These are phyloP conservation scores for Magallana gigas DNA, from an alignment of 1,140 invertebrate genomes.

Conservation along the genomic window DNA sequence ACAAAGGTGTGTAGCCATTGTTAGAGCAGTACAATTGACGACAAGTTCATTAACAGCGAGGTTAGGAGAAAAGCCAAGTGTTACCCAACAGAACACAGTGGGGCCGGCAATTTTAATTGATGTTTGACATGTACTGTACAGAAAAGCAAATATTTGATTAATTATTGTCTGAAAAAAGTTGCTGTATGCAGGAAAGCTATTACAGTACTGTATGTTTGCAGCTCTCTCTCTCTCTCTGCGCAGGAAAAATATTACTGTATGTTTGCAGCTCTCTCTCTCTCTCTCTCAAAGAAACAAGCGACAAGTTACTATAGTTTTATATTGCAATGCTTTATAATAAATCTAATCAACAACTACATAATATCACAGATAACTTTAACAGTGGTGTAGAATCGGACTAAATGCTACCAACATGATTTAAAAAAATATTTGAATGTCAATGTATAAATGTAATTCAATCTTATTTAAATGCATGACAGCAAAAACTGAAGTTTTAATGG, in stretches of 20 bases:
- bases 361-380: constrained; percentile 12
- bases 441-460: too few species aligned
- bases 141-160: too few species aligned
- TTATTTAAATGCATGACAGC: not conserved
- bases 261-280: not conserved
- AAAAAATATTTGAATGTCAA: not conserved
- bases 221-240: not conserved
- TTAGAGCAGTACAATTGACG: not conserved
- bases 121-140: too few species aligned
- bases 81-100: too few species aligned
- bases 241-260: too few species aligned
- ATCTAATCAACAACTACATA: constrained; percentile 14
- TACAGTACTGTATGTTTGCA: not conserved
- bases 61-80: too few species aligned
- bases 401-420: constrained; percentile 6
- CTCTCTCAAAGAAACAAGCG: not conserved
- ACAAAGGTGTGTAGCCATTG: not conserved
- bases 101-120: too few species aligned
- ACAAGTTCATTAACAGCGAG: not conserved
- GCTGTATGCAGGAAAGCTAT: too few species aligned
- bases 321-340: constrained; percentile 18
- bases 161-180: too few species aligned
- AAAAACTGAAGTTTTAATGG: not conserved
- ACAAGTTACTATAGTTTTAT: not conserved
- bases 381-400: not conserved